Evolutionary conservation across 1,140 invertebrate species (phyloP), one percentile per base, ranked within the genome.

Genomic region (Coenobita brevimanus): DNA sequence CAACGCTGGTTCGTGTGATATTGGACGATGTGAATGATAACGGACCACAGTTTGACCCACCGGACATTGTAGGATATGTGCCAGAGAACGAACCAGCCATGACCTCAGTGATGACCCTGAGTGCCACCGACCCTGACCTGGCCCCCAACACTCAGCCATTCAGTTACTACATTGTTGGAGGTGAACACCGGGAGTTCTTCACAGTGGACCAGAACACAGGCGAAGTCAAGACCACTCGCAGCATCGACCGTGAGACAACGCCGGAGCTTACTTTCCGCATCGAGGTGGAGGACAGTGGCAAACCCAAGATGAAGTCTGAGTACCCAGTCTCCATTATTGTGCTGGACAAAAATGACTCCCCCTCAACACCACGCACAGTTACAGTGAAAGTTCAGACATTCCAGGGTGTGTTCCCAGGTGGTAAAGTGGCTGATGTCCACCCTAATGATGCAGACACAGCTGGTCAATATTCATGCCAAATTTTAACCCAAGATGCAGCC

Each of bases 61-160:
- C 95, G 54, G 93, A 96, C 13, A 92, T 93, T 60, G 93, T 95
- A 41, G 97, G 96, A 0, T 95, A 96, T 90, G 95, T 99, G 0
- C 94, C 94, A 57, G 98, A 99, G 93, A 98, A 98, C 92, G 96
- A 97, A 92, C 96, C 96, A 0, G 94, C 96, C 2, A 96, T 96
- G 83, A 96, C 96, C 0, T 96, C 94, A 85, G 95, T 99, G 0
- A 96, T 97, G 94, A 96, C 95, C 0, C 92, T 99, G 6, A 94
- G 94, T 50, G 97, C 97, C 0, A 96, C 93, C 43, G 98, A 99
- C 94, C 95, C 96, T 0, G 98, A 99, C 93, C 92, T 98, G 17
- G 96, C 97, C n/a, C 96, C 97, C 13, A 98, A 98, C 92, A 97
- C 97, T 17, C 97, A 95, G 27, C 98, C 98, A 4, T 99, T 98